Percentiles rank a stretch among this genome's conserved stretches.
Evolutionary conservation across 2,797 vertebrate species (phyloP).

Genomic region (Mormyrus proboscirostris): DNA sequence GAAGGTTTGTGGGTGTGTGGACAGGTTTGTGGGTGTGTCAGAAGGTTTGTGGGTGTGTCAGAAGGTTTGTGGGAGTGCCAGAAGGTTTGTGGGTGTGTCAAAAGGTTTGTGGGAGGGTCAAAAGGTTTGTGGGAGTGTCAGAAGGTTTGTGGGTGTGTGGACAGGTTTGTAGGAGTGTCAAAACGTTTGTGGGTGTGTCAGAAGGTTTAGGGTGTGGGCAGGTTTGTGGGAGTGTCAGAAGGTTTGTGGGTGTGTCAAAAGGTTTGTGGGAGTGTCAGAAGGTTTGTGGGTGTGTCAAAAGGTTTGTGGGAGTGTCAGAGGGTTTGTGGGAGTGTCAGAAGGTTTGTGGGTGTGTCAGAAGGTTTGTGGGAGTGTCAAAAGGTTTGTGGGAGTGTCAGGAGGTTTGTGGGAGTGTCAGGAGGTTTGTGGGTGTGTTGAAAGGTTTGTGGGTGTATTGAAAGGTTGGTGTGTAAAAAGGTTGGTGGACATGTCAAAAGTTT

Average conservation of each 20-base stretch:
- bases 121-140: background rate
- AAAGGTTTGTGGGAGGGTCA: background rate
- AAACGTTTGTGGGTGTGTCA: background rate
- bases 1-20: accelerated
- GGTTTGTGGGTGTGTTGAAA: background rate
- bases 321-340: background rate
- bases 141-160: background rate
- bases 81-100: background rate
- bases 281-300: background rate
- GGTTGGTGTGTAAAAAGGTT: no score
- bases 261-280: background rate
- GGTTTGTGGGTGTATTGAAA: background rate
- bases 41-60: background rate
- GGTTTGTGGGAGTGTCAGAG: background rate
- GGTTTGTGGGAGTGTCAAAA: background rate
- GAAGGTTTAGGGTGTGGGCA: no score
- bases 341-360: background rate
- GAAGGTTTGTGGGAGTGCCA: background rate
- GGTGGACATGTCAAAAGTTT: background rate
- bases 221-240: background rate
- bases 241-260: background rate
- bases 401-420: background rate
- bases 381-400: no score
- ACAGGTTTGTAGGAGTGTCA: background rate
- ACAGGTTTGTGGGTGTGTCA: background rate